Conservation (phyloP, 2,888 invertebrate genomes). For the Aporophyla lueneburgensis region DNA sequence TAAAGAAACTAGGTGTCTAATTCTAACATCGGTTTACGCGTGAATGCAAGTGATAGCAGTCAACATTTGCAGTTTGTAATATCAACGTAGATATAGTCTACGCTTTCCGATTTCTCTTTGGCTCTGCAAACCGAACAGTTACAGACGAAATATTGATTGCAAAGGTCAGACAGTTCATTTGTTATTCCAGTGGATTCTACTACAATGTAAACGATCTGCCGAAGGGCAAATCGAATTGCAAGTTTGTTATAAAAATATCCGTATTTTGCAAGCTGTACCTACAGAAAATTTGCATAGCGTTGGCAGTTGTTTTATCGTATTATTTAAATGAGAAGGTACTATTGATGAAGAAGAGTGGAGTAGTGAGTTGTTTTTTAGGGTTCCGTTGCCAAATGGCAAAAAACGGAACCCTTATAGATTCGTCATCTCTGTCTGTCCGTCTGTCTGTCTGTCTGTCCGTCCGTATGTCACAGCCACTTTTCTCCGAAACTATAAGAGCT, state of each 20-base stretch:
- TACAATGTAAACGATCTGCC: conserved; percentile 67
- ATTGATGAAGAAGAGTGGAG: neutral
- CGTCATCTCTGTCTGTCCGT: no score
- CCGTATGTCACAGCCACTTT: no score
- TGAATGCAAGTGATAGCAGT: conserved; percentile 8
- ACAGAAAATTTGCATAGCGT: conserved; percentile 1
- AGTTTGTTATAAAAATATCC: conserved; percentile 59
- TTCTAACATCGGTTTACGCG: conserved; percentile 9
- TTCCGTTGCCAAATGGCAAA: no score
- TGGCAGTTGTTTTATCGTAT: neutral
- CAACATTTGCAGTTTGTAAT: conserved; percentile 16
- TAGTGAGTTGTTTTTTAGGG: neutral
- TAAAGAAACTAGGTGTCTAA: neutral
- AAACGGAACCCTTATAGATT: no score
- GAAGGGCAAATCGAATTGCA: conserved; percentile 62
- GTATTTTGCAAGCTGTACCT: conserved; percentile 41
- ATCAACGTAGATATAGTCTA: conserved; percentile 44
- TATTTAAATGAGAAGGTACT: neutral
- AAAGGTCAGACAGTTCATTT: conserved; percentile 70
- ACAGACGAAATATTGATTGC: conserved; percentile 69
- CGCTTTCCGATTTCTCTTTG: conserved; percentile 58
- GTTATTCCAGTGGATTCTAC: conserved; percentile 67
- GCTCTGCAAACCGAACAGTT: conserved; percentile 53
- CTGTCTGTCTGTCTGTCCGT: no score
- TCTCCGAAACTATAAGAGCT: no score